Percentiles rank a stretch among this genome's conserved stretches.
Evolutionary conservation across 2,888 invertebrate species (phyloP).

Genomic region (Pachliopta kotzebuea): DNA sequence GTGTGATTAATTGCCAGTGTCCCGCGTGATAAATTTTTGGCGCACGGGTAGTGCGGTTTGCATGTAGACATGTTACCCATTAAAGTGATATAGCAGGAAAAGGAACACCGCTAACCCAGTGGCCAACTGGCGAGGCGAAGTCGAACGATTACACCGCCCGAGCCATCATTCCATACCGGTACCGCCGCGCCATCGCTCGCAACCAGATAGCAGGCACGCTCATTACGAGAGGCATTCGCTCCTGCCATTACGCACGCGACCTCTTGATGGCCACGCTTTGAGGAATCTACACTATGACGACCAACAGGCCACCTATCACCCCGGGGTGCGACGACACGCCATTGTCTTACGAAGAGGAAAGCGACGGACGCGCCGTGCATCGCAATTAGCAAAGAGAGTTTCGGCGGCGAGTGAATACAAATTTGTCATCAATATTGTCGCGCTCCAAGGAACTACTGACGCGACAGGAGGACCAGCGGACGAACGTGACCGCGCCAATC

Average conservation of each 20-base stretch:
- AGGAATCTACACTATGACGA: constrained; percentile 46
- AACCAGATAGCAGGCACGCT: constrained; percentile 44
- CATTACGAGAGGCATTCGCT: constrained; percentile 47
- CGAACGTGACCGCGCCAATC: constrained; percentile 49
- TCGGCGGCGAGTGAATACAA: constrained; percentile 70
- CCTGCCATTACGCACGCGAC: constrained; percentile 39
- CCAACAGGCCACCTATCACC: constrained; percentile 56
- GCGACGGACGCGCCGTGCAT: constrained; percentile 67
- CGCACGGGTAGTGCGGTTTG: constrained; percentile 13
- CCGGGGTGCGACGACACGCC: constrained; percentile 57
- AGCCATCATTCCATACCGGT: constrained; percentile 71
- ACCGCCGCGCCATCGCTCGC: constrained; percentile 61
- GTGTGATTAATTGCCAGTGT: neutral
- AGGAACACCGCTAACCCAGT: constrained; percentile 78
- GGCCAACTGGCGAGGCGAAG: constrained; percentile 74
- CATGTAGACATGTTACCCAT: constrained; percentile 40
- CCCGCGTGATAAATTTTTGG: constrained; percentile 2
- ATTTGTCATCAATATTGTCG: constrained; percentile 55
- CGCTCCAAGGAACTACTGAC: constrained; percentile 52
- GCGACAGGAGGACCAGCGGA: constrained; percentile 55
- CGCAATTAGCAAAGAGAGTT: constrained; percentile 73
- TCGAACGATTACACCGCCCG: constrained; percentile 62
- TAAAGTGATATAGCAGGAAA: constrained; percentile 66
- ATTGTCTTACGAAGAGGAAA: constrained; percentile 74
- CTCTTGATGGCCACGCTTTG: constrained; percentile 31